A percentile compares a stretch with the other conserved stretches of the same genome.
phyloP scores from a whole-genome alignment of 2,888 invertebrate species.

The Morinoia aosen region DNA sequence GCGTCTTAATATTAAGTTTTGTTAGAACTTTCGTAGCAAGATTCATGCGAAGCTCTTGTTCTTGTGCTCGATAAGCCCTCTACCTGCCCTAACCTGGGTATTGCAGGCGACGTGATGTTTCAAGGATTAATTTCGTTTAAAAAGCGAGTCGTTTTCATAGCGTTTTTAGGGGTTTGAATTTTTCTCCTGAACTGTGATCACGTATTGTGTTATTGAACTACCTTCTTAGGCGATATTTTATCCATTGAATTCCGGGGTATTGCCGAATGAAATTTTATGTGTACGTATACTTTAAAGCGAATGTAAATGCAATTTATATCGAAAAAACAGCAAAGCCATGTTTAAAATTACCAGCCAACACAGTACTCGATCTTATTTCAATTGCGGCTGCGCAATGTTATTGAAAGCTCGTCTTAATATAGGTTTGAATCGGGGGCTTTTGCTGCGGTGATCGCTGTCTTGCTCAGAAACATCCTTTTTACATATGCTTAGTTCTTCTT shows the following conservation, averaged over 20 bases:
- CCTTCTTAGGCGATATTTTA: too few species aligned
- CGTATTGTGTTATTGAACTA: background rate
- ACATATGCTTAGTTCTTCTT: background rate
- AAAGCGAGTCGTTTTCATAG: background rate
- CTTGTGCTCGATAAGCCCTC: too few species aligned
- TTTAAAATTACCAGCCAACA: background rate
- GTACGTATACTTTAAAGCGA: background rate
- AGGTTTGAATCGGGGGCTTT: background rate
- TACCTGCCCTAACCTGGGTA: too few species aligned
- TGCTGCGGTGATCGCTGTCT: background rate
- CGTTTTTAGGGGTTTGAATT: background rate
- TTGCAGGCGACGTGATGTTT: too few species aligned
- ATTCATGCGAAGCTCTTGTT: background rate
- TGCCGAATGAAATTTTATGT: background rate
- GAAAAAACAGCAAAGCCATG: background rate
- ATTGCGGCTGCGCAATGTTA: background rate
- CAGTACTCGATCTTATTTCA: background rate
- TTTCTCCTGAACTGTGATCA: background rate
- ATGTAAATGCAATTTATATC: background rate
- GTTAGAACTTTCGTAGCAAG: background rate
- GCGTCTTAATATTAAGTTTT: background rate
- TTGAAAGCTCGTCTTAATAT: background rate
- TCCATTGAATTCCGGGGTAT: too few species aligned
- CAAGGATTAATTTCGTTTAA: background rate
- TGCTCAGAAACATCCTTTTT: background rate